Conservation (phyloP, 2,113 vertebrate genomes). For the Pelobates fuscus region DNA sequence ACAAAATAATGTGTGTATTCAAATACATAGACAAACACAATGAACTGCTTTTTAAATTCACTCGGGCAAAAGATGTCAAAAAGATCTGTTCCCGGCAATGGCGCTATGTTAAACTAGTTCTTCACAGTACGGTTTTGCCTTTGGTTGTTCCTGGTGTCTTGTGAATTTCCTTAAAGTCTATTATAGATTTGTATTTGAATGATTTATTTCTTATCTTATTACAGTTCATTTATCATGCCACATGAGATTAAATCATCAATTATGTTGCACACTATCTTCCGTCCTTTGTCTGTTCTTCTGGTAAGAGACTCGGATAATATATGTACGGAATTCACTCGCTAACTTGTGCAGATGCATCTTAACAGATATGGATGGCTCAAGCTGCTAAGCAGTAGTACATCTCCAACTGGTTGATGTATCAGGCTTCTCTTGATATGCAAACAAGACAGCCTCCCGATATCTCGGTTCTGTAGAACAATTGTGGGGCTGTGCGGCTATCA, state of each 20-base stretch:
- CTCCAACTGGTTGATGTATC: background rate
- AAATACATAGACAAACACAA: constrained; percentile 4
- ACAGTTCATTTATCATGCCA: constrained; percentile 33
- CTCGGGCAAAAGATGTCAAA: constrained; percentile 8
- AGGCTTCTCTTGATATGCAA: background rate
- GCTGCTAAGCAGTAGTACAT: background rate
- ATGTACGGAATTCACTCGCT: background rate
- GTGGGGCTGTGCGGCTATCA: background rate
- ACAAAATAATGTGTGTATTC: constrained; percentile 8
- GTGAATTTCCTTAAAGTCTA: constrained; percentile 31
- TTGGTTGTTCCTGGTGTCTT: constrained; percentile 17
- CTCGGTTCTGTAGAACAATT: no score
- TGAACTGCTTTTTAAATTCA: constrained; percentile 1
- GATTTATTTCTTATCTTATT: constrained; percentile 35
- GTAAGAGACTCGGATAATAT: constrained; percentile 2
- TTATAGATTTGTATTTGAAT: constrained; percentile 33
- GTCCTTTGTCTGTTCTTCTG: constrained; percentile 11
- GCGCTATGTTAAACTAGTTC: constrained; percentile 30
- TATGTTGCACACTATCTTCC: constrained; percentile 12
- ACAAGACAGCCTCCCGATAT: background rate
- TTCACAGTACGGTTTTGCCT: constrained; percentile 28
- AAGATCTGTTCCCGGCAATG: constrained; percentile 1
- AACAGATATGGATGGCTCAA: background rate
- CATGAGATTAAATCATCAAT: constrained; percentile 29
- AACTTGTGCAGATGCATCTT: constrained; percentile 9